Base-by-base conservation (phyloP, 2,113 vertebrate species). In the Leucopternis melanops region DNA sequence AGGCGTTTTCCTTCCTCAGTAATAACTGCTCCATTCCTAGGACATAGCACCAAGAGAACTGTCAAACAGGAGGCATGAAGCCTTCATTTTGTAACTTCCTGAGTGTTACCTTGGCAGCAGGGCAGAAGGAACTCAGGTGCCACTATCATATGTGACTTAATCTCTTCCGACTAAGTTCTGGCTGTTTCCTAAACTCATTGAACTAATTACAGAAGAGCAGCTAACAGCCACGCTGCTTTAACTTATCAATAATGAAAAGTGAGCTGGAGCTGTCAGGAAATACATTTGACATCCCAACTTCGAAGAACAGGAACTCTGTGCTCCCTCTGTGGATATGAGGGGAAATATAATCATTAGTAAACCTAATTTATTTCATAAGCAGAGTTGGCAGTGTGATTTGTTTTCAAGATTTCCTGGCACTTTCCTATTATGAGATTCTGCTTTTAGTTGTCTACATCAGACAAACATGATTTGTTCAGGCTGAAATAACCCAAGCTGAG, bases 271-370 rank as follows among this genome's bases (percentile, higher is more conserved):
- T 96, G 81, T 96, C 95, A 94, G 92, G 91, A 94, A 95, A 95
- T 82, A 87, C 32, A 58, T 95, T 90, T 95, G 92, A 96, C 91
- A 95, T 91, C 61, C 66, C 83, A 84, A 2, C 65, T 92, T 89
- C 9, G 13, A 94, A 49, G 78, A 92, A 87, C 67, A 91, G 84
- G 84, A 97, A 95, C 81, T 91, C 55, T 71, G 18, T 44, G 70
- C 52, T 92, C 82, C 40, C 23, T 81, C 66, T 95, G 70, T 84
- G 90, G 92, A 79, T 75, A 81, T 11, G 50, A 91, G 44, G 65
- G 69, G 92, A 95, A 96, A 93, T 94, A 91, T 19, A 95, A 91
- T 90, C 81, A 89, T 96, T 97, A 94, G 73, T 94, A 94, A 96
- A 93, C 58, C 58, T 96, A 66, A 95, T 97, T 94, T 94, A 89